Conservation (phyloP, 2,888 invertebrate genomes). For the Leptodirus hochenwartii region DNA sequence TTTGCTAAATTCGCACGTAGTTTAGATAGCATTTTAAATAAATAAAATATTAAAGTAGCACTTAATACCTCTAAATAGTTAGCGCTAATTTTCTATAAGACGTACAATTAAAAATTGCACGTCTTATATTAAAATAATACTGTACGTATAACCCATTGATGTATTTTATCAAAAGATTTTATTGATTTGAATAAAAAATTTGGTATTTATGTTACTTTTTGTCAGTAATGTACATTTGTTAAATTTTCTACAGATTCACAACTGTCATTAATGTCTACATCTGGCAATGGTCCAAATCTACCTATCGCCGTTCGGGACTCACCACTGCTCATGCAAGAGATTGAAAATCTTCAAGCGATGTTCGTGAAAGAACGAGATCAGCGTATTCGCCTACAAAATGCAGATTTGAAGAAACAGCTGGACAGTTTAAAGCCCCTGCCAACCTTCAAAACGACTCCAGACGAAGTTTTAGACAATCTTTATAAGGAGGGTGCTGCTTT, state of each 20-base stretch:
- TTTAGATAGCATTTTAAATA: too few species aligned
- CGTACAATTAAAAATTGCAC: too few species aligned
- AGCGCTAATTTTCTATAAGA: too few species aligned
- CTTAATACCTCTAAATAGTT: too few species aligned
- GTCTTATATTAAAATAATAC: background rate
- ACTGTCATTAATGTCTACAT: slow-evolving; percentile 20
- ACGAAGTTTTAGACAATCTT: slow-evolving; percentile 31
- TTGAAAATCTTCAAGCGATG: slow-evolving; percentile 34
- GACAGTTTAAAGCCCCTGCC: slow-evolving; percentile 35
- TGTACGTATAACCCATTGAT: too few species aligned
- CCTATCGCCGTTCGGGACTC: slow-evolving; percentile 28
- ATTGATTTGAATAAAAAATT: too few species aligned
- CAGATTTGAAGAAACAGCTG: slow-evolving; percentile 33
- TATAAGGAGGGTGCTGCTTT: slow-evolving; percentile 33
- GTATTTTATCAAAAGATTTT: too few species aligned
- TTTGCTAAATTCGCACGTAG: too few species aligned
- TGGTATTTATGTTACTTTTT: background rate
- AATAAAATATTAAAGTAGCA: too few species aligned
- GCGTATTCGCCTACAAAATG: slow-evolving; percentile 33
- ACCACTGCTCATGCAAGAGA: slow-evolving; percentile 36
- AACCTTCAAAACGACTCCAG: slow-evolving; percentile 26
- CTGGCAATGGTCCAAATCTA: slow-evolving; percentile 23
- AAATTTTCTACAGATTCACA: slow-evolving; percentile 11
- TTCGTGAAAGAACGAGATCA: slow-evolving; percentile 37
- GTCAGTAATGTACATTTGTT: background rate